Evolutionary conservation across 1,140 invertebrate species (phyloP), one percentile per base, ranked within the genome.

Genomic region (Xylocopa sonorina): DNA sequence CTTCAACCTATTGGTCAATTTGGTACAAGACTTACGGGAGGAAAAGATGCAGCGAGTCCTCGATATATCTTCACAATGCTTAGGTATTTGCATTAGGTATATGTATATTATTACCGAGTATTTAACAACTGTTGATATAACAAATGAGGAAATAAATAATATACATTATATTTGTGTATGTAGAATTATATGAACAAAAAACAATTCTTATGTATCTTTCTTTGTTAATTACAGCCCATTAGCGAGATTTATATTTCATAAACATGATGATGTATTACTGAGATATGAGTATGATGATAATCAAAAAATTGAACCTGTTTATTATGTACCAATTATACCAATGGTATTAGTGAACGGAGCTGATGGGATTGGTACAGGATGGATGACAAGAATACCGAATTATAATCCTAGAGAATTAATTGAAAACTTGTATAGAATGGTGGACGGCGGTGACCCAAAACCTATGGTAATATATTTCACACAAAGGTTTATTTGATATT

Each of bases 341-440:
- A 99, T 99, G 97, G 95, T 99, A 21, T 92, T 99, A 41, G 97
- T 99, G 0, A 99, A 99, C 92, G 99, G 99, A 18, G 97, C 98
- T 64, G 98, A 99, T 85, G 99, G 99, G 83, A 99, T 99, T 88
- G 99, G 99, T 41, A 99, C 99, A 3, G 99, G 98, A 34, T 99
- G 99, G 99, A 98, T 98, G 92, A 99, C 99, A 0, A 99, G 98
- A 92, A 97, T 99, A 89, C 97, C 97, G 0, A 99, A 99, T 90
- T 98, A 98, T 89, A 98, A 99, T 94, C 97, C 98, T 1, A 93
- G 98, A 77, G 98, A 99, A 81, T 96, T 99, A 74, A 96, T 99
- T 32, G 92, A 94, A 32, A 99, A 99, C 92, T 89, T 99, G 32
- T 89, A 74, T 18, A 95, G 95, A 60, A 95, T 99, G 95, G 94